A percentile compares a stretch with the other conserved stretches of the same genome.
phyloP scores from a whole-genome alignment of 2,797 vertebrate species.

The Perodicticus potto region DNA sequence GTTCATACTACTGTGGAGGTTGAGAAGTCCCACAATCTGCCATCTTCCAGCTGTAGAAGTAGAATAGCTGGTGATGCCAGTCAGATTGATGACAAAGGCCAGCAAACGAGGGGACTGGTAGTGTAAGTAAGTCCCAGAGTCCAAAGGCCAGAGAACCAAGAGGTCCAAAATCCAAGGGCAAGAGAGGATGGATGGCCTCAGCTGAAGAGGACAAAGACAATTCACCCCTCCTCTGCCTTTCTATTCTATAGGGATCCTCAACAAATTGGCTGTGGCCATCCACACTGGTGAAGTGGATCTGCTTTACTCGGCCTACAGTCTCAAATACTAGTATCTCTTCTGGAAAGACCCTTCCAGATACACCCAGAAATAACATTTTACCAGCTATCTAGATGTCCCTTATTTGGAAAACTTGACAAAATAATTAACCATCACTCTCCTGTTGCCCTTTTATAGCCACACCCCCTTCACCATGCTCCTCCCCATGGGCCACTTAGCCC shows the following conservation, averaged over 20 bases:
- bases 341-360: neutral
- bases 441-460: neutral
- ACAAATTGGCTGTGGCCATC: neutral
- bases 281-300: neutral
- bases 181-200: neutral
- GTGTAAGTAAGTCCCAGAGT: neutral
- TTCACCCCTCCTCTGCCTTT: neutral
- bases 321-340: neutral
- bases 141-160: neutral
- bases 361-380: neutral
- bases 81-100: neutral
- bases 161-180: neutral
- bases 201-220: neutral
- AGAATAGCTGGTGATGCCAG: neutral
- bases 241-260: neutral
- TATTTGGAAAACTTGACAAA: neutral
- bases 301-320: neutral
- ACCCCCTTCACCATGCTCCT: neutral
- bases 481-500: accelerated
- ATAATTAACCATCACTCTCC: neutral
- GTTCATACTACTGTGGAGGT: neutral
- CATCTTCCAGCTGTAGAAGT: neutral
- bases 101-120: too few species aligned
- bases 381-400: neutral
- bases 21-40: neutral